A percentile compares a stretch with the other conserved stretches of the same genome.
These are phyloP conservation scores for Clamator glandarius DNA, from an alignment of 2,797 vertebrate genomes.

Conservation along the genomic window DNA sequence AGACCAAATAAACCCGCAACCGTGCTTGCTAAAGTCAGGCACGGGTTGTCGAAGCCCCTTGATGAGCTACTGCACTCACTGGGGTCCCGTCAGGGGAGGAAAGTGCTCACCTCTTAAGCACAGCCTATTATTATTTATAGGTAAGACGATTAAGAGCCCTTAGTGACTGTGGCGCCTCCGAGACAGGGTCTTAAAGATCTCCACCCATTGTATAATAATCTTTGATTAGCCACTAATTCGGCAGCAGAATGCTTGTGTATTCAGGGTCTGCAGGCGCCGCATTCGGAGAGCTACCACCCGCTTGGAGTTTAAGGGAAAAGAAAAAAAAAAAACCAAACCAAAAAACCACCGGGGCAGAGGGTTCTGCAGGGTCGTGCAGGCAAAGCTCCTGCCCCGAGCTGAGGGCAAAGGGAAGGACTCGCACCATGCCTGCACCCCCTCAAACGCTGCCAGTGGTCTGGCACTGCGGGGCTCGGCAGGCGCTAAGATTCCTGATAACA, in stretches of 20 bases:
- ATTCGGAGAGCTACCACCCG: neutral
- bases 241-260: constrained; percentile 17
- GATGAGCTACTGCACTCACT: neutral
- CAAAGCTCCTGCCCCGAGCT: neutral
- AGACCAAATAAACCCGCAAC: neutral
- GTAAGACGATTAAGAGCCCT: constrained; percentile 63
- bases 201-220: constrained; percentile 1
- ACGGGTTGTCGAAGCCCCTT: accelerated
- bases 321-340: too few relatives aligned
- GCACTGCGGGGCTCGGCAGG: neutral
- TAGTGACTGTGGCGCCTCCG: constrained; percentile 39
- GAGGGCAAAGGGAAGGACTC: neutral
- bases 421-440: neutral
- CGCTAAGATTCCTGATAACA: neutral
- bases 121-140: constrained; percentile 60
- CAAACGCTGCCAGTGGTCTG: accelerated
- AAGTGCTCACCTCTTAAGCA: constrained; percentile 52
- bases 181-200: constrained; percentile 56
- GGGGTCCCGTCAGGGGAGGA: constrained; percentile 13
- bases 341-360: neutral
- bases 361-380: neutral
- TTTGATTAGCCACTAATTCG: constrained; percentile 62
- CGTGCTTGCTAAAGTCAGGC: neutral
- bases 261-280: neutral
- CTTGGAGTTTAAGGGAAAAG: neutral